A percentile compares a stretch with the other conserved stretches of the same genome.
Conservation (phyloP, 2,888 invertebrate genomes). For the Pammene aurita region DNA sequence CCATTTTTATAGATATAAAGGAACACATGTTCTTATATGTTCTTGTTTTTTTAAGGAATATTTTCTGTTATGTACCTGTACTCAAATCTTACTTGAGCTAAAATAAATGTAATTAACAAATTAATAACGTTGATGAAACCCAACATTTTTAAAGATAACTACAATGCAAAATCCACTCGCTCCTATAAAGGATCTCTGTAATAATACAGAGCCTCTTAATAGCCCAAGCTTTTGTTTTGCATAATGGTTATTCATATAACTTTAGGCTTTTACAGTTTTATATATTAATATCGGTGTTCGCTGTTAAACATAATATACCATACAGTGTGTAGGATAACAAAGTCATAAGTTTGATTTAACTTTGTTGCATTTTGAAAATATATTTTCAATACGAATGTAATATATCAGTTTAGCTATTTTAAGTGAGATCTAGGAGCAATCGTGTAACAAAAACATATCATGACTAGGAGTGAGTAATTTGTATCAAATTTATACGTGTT, state of each 20-base stretch:
- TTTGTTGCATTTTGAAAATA: constrained; percentile 6
- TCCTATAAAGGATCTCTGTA: background rate
- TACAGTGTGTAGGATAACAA: constrained; percentile 9
- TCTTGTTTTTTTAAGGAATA: no score
- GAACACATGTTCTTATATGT: background rate
- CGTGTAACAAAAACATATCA: constrained; percentile 80
- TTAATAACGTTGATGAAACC: background rate
- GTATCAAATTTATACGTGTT: constrained; percentile 68
- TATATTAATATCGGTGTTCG: constrained; percentile 11
- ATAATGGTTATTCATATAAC: background rate
- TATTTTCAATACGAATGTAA: constrained; percentile 6
- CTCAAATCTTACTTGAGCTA: no score
- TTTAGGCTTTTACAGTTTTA: background rate
- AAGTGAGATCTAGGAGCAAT: constrained; percentile 47
- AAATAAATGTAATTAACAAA: no score
- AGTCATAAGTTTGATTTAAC: background rate
- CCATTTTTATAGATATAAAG: constrained; percentile 27
- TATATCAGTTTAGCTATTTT: constrained; percentile 41
- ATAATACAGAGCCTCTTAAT: background rate
- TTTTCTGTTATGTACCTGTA: no score
- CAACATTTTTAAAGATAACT: background rate
- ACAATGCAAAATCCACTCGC: constrained; percentile 17
- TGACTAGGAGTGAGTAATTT: constrained; percentile 71
- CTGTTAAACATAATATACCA: constrained; percentile 15
- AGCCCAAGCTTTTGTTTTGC: background rate